Base-by-base conservation (phyloP, 2,888 invertebrate genomes). In the Mythimna impura region DNA sequence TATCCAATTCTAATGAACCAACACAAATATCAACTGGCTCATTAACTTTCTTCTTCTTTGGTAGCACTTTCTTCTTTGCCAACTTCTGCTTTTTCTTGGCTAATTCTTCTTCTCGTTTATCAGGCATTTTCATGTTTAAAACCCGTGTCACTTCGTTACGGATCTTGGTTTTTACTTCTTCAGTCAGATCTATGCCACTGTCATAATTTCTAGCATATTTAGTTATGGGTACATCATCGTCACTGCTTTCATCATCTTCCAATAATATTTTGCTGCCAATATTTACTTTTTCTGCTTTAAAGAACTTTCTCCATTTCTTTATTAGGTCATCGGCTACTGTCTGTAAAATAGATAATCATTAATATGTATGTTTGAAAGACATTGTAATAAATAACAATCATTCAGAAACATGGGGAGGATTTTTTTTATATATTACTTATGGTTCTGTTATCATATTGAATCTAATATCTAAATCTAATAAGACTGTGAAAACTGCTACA, bases 221-320 rank as follows among this genome's bases (percentile, higher is more conserved):
- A 2, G 91, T 95, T 43, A 95, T 95, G 0, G 95, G 95, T 60
- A 76, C 63, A 61, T 95, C 94, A 82, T 96, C 95, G 66, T 95
- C 95, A 73, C 94, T 94, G 25, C 90, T 90, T 14, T 84, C 84
- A 7, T 86, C 85, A 0, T 75, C 72, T 0, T 76, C 67, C 20
- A 55, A 52, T 0, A 74, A 73, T 0, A 72, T 36, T 25, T 30
- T 61, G 9, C 8, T 52, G 1, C 30, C 50, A 22, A 75, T 61
- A 25, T 66, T 78, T 3, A 86, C 57, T 50, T 91, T 89, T 58
- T 91, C 89, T 25, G 84, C 76, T 60, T 89, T 90, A 50, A 92
- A 90, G 25, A 91, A 84, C 25, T 86, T 61, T 8, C 88, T 89
- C 92, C 92, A 93, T 87, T 92, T 93, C 34, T 86, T 88, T 12